Evolutionary conservation across 2,113 vertebrate genomes (phyloP).

Genomic region (Pogona vitticeps): DNA sequence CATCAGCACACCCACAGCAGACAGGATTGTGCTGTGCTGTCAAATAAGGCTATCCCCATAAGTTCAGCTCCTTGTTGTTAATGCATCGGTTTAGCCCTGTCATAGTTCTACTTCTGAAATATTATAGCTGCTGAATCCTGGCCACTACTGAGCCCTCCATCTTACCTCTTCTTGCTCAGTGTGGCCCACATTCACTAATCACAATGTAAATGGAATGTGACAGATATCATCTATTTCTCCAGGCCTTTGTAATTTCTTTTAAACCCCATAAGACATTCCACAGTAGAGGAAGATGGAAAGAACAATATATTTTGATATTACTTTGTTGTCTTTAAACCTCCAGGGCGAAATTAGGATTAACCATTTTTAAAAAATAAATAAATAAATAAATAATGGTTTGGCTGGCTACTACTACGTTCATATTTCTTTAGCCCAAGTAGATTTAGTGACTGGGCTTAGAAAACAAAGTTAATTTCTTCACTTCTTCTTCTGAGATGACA

Average conservation of each 20-base stretch:
- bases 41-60: neutral
- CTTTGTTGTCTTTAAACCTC: slow-evolving; percentile 2
- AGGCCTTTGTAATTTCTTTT: slow-evolving; percentile 16
- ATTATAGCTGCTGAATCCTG: neutral
- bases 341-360: slow-evolving; percentile 36
- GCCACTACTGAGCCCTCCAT: neutral
- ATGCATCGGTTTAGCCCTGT: neutral
- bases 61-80: neutral
- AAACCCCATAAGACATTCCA: slow-evolving; percentile 31
- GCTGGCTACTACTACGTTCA: slow-evolving; percentile 16
- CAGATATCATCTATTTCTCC: slow-evolving; percentile 36
- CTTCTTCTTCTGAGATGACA: slow-evolving; percentile 36
- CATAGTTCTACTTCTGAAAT: neutral
- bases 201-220: slow-evolving; percentile 45
- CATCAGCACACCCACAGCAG: neutral
- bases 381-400: slow-evolving; percentile 1
- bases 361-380: slow-evolving; percentile 52
- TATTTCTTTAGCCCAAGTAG: slow-evolving; percentile 6
- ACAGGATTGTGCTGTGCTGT: neutral
- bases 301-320: slow-evolving; percentile 17
- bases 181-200: neutral
- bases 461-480: slow-evolving; percentile 44
- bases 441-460: slow-evolving; percentile 40
- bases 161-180: neutral
- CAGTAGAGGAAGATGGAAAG: slow-evolving; percentile 11